Percentiles rank a stretch among this genome's conserved stretches.
phyloP scores from a whole-genome alignment of 1,140 invertebrate genomes.

The Drosophila oshimai region DNA sequence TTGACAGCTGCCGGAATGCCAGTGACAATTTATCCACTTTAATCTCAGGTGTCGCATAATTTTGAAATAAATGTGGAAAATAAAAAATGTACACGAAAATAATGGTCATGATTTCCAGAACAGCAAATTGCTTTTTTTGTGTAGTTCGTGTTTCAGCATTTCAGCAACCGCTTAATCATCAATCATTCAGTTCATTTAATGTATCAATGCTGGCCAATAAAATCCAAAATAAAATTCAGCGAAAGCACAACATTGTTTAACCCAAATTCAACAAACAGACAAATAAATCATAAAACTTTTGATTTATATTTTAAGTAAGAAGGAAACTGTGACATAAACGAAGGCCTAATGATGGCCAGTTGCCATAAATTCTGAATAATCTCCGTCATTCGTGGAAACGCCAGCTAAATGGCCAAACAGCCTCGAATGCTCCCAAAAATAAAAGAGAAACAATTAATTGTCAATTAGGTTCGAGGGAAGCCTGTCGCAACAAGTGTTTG shows the following conservation, averaged over 20 bases:
- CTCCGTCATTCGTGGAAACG: slow-evolving; percentile 3
- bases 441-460: slow-evolving; percentile 55
- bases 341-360: slow-evolving; percentile 28
- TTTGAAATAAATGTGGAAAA: slow-evolving; percentile 28
- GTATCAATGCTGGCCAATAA: slow-evolving; percentile 36
- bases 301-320: slow-evolving; percentile 4
- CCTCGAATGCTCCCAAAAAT: background rate
- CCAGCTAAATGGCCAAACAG: slow-evolving; percentile 29
- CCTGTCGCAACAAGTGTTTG: slow-evolving; percentile 63
- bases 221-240: slow-evolving; percentile 17
- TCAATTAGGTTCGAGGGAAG: slow-evolving; percentile 52
- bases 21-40: slow-evolving; percentile 42
- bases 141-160: slow-evolving; percentile 23
- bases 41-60: slow-evolving; percentile 46
- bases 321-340: slow-evolving; percentile 28
- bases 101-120: slow-evolving; percentile 17
- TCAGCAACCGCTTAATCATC: slow-evolving; percentile 24
- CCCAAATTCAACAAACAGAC: slow-evolving; percentile 43
- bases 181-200: slow-evolving; percentile 43
- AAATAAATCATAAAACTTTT: slow-evolving; percentile 37
- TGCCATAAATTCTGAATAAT: slow-evolving; percentile 39
- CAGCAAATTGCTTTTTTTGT: background rate
- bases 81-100: slow-evolving; percentile 2
- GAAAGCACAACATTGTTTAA: slow-evolving; percentile 44
- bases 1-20: slow-evolving; percentile 50